phyloP scores from a whole-genome alignment of 2,113 vertebrate species.

The Grammomys surdaster region DNA sequence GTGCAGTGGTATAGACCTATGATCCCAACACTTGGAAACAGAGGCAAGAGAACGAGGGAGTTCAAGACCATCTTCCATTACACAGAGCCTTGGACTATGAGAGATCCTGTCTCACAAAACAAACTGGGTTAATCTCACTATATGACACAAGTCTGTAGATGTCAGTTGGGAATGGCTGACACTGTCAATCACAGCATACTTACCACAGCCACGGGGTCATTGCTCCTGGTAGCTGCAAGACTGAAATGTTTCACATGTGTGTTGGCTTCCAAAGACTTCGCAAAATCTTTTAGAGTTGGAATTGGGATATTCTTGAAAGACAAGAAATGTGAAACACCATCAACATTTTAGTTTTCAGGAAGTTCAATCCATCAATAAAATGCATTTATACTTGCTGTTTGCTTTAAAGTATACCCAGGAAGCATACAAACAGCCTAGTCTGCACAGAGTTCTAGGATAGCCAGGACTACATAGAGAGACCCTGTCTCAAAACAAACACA shows the following conservation, averaged over 20 bases:
- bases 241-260: constrained; percentile 94
- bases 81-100: too few relatives aligned
- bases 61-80: background rate
- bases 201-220: constrained; percentile 96
- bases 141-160: background rate
- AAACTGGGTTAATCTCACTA: background rate
- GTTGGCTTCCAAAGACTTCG: constrained; percentile 97
- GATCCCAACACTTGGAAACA: background rate
- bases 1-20: background rate
- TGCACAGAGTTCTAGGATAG: background rate
- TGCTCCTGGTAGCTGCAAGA: constrained; percentile 97
- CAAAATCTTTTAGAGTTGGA: constrained; percentile 96
- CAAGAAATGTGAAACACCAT: constrained; percentile 70
- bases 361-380: background rate
- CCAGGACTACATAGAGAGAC: background rate
- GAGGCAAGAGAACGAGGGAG: background rate
- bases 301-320: constrained; percentile 96
- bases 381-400: background rate
- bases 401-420: constrained; percentile 30
- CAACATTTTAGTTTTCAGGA: constrained; percentile 23
- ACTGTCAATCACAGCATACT: constrained; percentile 75
- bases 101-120: background rate
- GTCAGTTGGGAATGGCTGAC: accelerated
- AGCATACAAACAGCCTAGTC: background rate
- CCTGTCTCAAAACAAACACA: background rate